Conservation (phyloP, 2,888 invertebrate genomes). For the Leptopilina syphax region DNA sequence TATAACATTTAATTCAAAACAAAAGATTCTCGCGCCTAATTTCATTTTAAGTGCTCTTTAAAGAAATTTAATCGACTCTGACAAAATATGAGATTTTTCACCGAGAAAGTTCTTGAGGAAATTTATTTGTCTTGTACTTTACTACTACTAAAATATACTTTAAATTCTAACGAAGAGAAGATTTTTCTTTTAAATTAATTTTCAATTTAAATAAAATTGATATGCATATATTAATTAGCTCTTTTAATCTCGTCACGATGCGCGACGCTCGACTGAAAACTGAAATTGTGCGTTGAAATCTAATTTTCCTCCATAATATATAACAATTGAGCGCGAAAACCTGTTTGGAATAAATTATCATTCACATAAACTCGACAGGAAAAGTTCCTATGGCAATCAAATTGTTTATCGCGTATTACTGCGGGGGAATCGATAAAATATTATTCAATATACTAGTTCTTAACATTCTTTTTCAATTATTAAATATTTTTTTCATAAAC, state of each 20-base stretch:
- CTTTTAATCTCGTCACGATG: conserved; percentile 12
- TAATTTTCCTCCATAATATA: conserved; percentile 22
- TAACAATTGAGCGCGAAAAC: conserved; percentile 23
- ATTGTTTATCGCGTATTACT: conserved; percentile 5
- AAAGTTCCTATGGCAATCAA: not conserved
- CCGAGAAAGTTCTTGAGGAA: not conserved
- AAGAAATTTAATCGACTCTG: not conserved
- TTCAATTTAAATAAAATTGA: conserved; percentile 1
- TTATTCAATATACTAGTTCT: too few relatives aligned
- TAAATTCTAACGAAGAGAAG: too few relatives aligned
- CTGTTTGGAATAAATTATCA: conserved; percentile 29
- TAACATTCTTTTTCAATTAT: too few relatives aligned
- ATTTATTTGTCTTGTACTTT: too few relatives aligned
- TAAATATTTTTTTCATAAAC: too few relatives aligned
- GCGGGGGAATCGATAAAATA: not conserved
- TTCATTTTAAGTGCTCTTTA: not conserved
- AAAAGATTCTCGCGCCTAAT: conserved; percentile 10
- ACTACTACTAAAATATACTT: too few relatives aligned
- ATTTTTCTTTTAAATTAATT: too few relatives aligned
- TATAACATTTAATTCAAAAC: conserved; percentile 4
- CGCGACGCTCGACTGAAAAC: conserved; percentile 7
- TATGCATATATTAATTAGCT: not conserved
- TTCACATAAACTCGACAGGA: not conserved
- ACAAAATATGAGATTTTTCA: not conserved
- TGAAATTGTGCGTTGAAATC: conserved; percentile 36